Base-by-base conservation (phyloP, 2,888 invertebrate genomes). In the Reticulitermes lucifugus region DNA sequence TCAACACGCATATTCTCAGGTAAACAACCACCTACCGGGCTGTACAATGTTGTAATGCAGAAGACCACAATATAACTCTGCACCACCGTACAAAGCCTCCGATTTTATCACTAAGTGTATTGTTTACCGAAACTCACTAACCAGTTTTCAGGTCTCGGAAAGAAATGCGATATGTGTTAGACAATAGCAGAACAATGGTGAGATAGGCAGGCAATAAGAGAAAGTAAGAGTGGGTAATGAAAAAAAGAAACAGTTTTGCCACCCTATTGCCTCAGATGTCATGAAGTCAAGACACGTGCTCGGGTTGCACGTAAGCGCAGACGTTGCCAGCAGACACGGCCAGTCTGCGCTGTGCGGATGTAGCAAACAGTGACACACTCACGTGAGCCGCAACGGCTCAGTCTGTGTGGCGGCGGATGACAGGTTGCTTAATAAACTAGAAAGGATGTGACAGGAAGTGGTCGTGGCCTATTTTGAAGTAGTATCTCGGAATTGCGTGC, bases 241-340 rank as follows among this genome's bases (percentile, higher is more conserved):
- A 65, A 18, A 60, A n/a, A 65, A 65, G 65, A 65, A 65, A 65
- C 65, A 65, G n/a, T 65, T 65, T 65, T 65, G 65, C 65, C 65
- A 65, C 65, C 65, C 65, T 65, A 65, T n/a, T 65, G 65, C n/a
- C 65, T 65, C n/a, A n/a, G 25, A 25, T 65, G 65, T 65, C 65
- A 12, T 65, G 65, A 65, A 65, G 65, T 65, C 65, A 6, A 25
- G 25, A 12, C 65, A 65, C 65, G 65, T 65, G n/a, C 1, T 65
- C 65, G n/a, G n/a, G 65, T 65, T 65, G 12, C 25, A 65, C 65
- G 65, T 10, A 2, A 65, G 25, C n/a, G 14, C 65, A 5, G 65
- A 25, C n/a, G 25, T 65, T 65, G 25, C 25, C n/a, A 25, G 65
- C 65, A 65, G n/a, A 65, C 25, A 25, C 25, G 25, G 25, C 6